Conservation (phyloP, 2,113 vertebrate genomes). For the Urocitellus parryii region DNA sequence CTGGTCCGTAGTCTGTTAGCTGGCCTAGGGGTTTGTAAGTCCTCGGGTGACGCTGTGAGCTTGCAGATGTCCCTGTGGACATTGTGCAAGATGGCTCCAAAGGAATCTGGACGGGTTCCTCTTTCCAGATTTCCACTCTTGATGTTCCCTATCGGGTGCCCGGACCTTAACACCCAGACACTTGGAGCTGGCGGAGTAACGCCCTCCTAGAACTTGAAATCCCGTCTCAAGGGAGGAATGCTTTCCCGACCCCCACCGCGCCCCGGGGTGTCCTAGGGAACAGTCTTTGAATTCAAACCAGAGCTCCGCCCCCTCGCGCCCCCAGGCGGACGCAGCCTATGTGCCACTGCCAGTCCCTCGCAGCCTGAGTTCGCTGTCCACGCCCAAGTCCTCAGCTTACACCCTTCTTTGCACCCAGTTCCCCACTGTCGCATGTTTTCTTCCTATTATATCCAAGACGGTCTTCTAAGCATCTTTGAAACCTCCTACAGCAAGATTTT, state of each 20-base stretch:
- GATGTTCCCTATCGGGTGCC: rapidly evolving
- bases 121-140: not conserved
- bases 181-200: not conserved
- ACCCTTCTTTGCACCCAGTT: not conserved
- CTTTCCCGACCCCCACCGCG: too few relatives aligned
- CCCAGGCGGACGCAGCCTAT: not conserved
- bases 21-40: not conserved
- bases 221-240: rapidly evolving
- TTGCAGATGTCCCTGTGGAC: not conserved
- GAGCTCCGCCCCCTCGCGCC: not conserved
- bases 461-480: not conserved
- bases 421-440: not conserved
- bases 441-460: not conserved
- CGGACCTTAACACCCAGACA: not conserved
- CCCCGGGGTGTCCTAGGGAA: not conserved
- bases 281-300: not conserved
- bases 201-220: not conserved
- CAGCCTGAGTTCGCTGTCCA: not conserved
- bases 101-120: not conserved
- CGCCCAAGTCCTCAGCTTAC: not conserved
- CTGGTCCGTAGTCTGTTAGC: not conserved
- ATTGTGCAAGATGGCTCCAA: conserved; percentile 44
- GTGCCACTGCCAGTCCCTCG: rapidly evolving
- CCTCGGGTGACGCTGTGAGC: not conserved
- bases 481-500: not conserved